These are phyloP conservation scores for Aelia acuminata DNA, from an alignment of 2,888 invertebrate genomes.

Conservation along the genomic window DNA sequence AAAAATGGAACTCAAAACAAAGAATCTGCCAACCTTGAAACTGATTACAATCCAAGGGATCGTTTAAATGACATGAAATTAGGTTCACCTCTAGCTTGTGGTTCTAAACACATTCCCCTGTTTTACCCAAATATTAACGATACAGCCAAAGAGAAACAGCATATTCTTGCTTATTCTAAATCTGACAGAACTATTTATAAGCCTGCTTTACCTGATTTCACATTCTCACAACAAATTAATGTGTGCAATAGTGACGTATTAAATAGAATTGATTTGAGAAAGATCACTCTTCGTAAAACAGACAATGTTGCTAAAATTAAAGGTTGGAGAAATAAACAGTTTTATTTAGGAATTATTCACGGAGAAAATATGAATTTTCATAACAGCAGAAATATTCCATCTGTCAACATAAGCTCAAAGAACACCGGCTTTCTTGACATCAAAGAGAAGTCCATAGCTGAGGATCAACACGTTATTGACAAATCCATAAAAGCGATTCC, in stretches of 20 bases:
- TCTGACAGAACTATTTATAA: not conserved
- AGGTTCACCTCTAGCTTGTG: not conserved
- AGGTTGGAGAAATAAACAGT: not conserved
- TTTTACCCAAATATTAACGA: not conserved
- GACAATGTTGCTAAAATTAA: not conserved
- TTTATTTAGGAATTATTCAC: too few species aligned
- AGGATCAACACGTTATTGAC: not conserved
- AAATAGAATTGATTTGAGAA: not conserved
- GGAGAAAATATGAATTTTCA: not conserved
- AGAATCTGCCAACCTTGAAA: not conserved
- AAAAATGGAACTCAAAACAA: too few species aligned
- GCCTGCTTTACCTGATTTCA: not conserved
- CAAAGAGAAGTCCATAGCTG: not conserved
- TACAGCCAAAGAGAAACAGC: not conserved
- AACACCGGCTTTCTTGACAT: not conserved
- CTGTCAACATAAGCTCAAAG: not conserved
- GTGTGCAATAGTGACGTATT: too few species aligned
- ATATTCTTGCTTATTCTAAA: not conserved
- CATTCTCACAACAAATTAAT: too few species aligned
- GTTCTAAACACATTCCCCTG: not conserved
- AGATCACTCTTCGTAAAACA: not conserved
- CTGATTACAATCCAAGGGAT: not conserved
- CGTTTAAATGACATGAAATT: not conserved
- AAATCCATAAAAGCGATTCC: not conserved
- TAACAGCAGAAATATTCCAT: not conserved